Evolutionary conservation across 37 sponge, comb jelly and placozoan genomes (phyloP), one percentile per base, ranked within the genome.

Genomic region (Chondrosia reniformis): DNA sequence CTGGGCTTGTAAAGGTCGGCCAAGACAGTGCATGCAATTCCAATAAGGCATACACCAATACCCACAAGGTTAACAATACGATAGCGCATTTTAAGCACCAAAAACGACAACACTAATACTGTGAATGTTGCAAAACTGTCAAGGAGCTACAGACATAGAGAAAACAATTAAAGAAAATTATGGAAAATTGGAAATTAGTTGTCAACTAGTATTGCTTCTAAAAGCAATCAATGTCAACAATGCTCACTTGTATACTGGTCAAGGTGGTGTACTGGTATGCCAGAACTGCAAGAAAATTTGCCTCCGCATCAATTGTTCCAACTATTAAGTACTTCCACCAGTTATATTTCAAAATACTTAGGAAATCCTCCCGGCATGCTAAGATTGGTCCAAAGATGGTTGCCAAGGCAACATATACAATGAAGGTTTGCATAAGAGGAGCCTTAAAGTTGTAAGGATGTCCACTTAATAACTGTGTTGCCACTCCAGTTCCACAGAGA

Each of bases 251-350:
- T 28, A 95, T 57, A 40, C 92, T 88, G 31, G 93, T 95, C 28
- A 95, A 58, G 36, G 87, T 88, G 61, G 96, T 95, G 85, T 89
- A 95, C 56, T 86, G 78, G 67, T 93, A 89, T 3, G 96, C 84
- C 36, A 77, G 49, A 0, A 95, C 79, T 8, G 92, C 54, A n/a
- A 86, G 45, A 49, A 78, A 95, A 71, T 89, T 92, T 0, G 83
- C 96, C 33, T 95, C 93, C 28, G 87, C 93, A 81, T 93, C 96
- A 24, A 86, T 39, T 1, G 84, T 24, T 0, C 83, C 93, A 24
- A 95, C 44, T 19, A 92, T 56, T 8, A 81, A 6, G 62, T 95
- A 95, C 67, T 82, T 81, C 84, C 87, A 88, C 86, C 93, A 89
- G 80, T 93, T 76, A 66, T 76, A 27, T 77, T 67, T 31, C 31